Conservation (phyloP, 2,888 invertebrate species). For the Lapara coniferarum region DNA sequence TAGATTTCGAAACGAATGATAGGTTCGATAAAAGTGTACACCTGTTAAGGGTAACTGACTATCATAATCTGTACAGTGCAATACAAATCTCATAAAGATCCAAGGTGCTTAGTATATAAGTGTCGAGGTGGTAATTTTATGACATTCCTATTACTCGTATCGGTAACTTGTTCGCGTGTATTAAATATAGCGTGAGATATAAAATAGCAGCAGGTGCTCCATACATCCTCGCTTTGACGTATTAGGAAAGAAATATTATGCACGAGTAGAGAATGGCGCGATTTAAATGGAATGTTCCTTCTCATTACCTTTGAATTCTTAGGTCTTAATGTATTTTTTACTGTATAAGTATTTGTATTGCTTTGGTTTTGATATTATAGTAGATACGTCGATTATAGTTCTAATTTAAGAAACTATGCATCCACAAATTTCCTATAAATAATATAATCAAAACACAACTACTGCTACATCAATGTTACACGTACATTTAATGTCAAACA, state of each 20-base stretch:
- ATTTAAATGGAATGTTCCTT: constrained; percentile 14
- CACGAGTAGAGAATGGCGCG: constrained; percentile 2
- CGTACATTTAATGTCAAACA: not conserved
- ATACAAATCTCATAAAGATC: constrained; percentile 1
- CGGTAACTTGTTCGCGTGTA: constrained; percentile 45
- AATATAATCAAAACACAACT: not conserved
- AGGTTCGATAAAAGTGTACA: not conserved
- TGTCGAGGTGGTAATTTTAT: constrained; percentile 16
- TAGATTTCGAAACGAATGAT: not conserved
- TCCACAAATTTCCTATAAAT: not conserved
- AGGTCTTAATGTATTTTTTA: not conserved
- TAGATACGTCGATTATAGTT: not conserved
- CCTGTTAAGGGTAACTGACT: not conserved
- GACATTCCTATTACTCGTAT: constrained; percentile 28
- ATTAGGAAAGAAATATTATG: constrained; percentile 25
- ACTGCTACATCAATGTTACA: not conserved
- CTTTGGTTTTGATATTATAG: not conserved
- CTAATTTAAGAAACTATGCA: too few relatives aligned
- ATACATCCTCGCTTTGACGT: constrained; percentile 41
- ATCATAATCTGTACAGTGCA: not conserved
- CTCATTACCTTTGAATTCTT: not conserved
- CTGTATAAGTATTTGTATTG: not conserved
- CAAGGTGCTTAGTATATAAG: not conserved
- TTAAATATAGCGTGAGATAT: constrained; percentile 44
- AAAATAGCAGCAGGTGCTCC: constrained; percentile 51